A percentile compares a stretch with the other conserved stretches of the same genome.
These are phyloP conservation scores for Pelosia muscerda DNA, from an alignment of 2,888 invertebrate genomes.

Conservation along the genomic window DNA sequence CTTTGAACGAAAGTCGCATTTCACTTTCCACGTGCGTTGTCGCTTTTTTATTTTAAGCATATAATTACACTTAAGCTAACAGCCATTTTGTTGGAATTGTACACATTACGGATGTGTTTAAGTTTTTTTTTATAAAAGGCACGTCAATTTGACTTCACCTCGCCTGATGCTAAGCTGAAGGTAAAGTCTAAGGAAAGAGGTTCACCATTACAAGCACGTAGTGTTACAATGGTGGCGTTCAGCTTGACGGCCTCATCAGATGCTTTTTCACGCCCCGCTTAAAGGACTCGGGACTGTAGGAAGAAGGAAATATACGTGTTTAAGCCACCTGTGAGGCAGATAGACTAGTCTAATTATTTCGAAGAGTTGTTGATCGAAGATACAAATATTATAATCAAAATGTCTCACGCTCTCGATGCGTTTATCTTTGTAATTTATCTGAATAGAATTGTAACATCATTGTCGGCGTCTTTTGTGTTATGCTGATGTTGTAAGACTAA, in stretches of 20 bases:
- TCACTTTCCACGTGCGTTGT: constrained; percentile 74
- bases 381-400: not conserved
- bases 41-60: constrained; percentile 12
- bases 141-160: too few species aligned
- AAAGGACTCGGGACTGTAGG: too few species aligned
- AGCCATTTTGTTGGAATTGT: not conserved
- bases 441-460: constrained; percentile 11
- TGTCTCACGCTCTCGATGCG: constrained; percentile 19
- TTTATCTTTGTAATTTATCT: constrained; percentile 22
- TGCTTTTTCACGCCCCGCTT: too few species aligned
- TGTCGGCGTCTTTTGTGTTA: constrained; percentile 2
- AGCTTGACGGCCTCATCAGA: too few species aligned
- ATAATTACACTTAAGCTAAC: constrained; percentile 9
- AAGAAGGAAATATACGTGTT: too few species aligned
- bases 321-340: not conserved
- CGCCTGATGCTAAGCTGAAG: too few species aligned
- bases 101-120: not conserved
- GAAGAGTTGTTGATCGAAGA: not conserved
- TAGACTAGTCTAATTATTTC: not conserved
- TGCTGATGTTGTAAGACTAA: not conserved
- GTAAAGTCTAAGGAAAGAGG: too few species aligned
- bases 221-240: too few species aligned
- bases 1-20: constrained; percentile 73
- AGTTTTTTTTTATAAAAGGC: too few species aligned
- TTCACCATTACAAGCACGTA: too few species aligned